Evolutionary conservation across 2,888 invertebrate genomes (phyloP), one percentile per base, ranked within the genome.

Genomic region (Stenolophus ochropezus): DNA sequence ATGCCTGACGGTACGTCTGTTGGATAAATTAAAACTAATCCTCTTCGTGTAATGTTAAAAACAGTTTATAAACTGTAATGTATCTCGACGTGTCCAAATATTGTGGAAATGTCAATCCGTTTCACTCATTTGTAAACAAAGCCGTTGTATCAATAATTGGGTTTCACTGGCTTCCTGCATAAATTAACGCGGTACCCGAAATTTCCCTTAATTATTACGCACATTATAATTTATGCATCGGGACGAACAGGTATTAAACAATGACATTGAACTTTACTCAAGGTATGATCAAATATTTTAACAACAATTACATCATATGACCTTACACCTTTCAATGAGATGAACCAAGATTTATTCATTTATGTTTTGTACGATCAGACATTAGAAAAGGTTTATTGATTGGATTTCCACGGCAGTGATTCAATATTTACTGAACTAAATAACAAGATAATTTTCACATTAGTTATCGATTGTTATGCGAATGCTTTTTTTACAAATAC

Each of bases 1-100:
- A 33, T 4, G 5, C 65, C 65, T 27, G 20, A 58, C 58, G 58
- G 21, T 58, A 21, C 58, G 58, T 65, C n/a, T 33, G 18, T 33
- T 14, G 27, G 65, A 65, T 65, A 65, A 65, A 65, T 65, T 65
- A 27, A 27, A 27, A 33, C 5, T 65, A 65, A 65, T 65, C 16
- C 33, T 4, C n/a, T 65, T 16, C 27, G 27, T 33, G 33, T 2
- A 27, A 33, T 33, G 27, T 65, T 65, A 21, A 27, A 27, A 65
- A 65, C 25, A 23, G 18, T 20, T 16, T 56, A 18, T 16, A 18
- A 56, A 56, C 5, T 56, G 53, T 56, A 8, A 56, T 56, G 53
- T 56, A 23, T 23, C 18, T 6, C 8, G 65, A 16, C 27, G 33
- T 65, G 65, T 65, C 14, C 33, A n/a, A 56, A 56, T 56, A 56